A percentile compares a stretch with the other conserved stretches of the same genome.
These are phyloP conservation scores for Erebia palarica DNA, from an alignment of 2,888 invertebrate species.

Conservation along the genomic window DNA sequence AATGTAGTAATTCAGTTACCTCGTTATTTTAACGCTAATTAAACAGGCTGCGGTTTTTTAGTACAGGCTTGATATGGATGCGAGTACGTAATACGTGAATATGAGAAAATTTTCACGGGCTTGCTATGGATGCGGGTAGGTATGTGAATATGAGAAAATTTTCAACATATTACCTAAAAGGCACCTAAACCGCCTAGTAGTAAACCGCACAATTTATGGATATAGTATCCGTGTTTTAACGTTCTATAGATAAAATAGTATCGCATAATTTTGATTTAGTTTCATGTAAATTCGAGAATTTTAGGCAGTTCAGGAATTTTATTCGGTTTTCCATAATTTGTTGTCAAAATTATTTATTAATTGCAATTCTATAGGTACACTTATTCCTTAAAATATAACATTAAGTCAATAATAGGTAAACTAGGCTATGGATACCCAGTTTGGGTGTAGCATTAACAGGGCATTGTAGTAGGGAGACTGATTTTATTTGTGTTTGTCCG, in stretches of 20 bases:
- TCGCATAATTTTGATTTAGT: not conserved
- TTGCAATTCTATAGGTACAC: too few relatives aligned
- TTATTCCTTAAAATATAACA: too few relatives aligned
- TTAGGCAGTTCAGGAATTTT: not conserved
- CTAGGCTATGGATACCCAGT: too few relatives aligned
- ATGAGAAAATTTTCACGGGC: constrained; percentile 40
- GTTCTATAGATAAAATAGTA: too few relatives aligned
- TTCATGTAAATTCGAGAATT: not conserved
- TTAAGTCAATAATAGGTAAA: too few relatives aligned
- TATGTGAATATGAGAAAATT: constrained; percentile 44
- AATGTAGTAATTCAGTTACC: constrained; percentile 67
- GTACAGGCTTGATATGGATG: constrained; percentile 42
- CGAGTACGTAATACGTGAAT: constrained; percentile 48
- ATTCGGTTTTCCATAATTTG: not conserved
- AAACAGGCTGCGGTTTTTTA: constrained; percentile 62
- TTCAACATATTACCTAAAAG: not conserved
- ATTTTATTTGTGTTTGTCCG: too few relatives aligned
- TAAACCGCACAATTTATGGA: too few relatives aligned
- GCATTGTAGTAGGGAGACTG: too few relatives aligned
- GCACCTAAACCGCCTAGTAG: not conserved
- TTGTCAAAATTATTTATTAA: too few relatives aligned
- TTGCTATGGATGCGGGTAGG: constrained; percentile 42
- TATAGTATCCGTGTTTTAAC: too few relatives aligned
- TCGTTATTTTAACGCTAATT: constrained; percentile 80
- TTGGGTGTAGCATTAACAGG: too few relatives aligned